Conservation (phyloP, 2,113 vertebrate genomes). For the Halcyon malimbica region DNA sequence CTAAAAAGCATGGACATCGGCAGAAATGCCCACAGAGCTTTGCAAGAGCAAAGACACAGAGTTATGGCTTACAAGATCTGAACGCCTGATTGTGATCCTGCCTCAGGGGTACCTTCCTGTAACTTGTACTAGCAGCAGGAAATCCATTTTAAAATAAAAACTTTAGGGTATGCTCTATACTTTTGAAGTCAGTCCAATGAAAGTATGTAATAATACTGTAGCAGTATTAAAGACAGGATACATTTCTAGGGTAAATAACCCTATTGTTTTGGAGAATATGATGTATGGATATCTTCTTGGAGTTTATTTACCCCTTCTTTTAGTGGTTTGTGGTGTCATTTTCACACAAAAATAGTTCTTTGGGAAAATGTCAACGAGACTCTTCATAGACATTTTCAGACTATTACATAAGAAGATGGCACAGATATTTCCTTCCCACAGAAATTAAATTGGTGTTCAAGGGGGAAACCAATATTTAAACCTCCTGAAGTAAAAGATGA, state of each 20-base stretch:
- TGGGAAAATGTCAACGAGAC: background rate
- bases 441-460: conserved; percentile 4
- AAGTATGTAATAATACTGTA: background rate
- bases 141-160: background rate
- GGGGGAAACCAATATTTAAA: background rate
- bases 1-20: background rate
- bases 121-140: background rate
- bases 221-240: background rate
- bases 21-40: background rate
- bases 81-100: background rate
- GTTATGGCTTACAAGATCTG: background rate
- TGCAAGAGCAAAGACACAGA: background rate
- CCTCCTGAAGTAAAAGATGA: background rate
- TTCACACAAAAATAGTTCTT: background rate
- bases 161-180: background rate
- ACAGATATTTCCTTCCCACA: conserved; percentile 10
- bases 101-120: background rate
- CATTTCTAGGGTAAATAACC: background rate
- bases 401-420: conserved; percentile 15
- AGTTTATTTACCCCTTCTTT: background rate
- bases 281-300: background rate
- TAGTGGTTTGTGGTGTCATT: background rate
- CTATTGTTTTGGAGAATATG: background rate
- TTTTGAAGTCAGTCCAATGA: background rate
- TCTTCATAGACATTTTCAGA: conserved; percentile 8